phyloP scores from a whole-genome alignment of 2,797 vertebrate genomes.

The Mionectes olivaceus region DNA sequence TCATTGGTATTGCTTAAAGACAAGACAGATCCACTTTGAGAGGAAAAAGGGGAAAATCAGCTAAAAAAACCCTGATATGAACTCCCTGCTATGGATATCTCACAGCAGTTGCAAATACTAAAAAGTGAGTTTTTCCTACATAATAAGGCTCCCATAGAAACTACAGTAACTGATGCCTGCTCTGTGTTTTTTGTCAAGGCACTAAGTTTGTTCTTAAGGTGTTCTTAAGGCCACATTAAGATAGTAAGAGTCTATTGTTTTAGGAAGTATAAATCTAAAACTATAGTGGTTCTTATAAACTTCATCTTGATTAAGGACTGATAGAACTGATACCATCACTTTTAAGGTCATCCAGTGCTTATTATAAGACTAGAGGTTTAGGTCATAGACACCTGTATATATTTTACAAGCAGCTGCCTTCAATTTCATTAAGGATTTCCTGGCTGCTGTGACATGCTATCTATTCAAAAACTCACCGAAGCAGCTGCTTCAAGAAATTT shows the following conservation, averaged over 20 bases:
- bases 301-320: not conserved
- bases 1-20: not conserved
- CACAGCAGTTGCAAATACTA: not conserved
- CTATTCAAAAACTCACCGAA: not conserved
- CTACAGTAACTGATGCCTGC: not conserved
- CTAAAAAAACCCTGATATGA: not conserved
- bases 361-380: not conserved
- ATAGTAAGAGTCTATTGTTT: not conserved
- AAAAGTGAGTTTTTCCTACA: not conserved
- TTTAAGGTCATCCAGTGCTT: not conserved
- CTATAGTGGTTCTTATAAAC: not conserved
- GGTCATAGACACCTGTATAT: rapidly evolving
- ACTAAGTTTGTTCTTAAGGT: not conserved
- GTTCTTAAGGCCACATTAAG: not conserved
- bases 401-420: not conserved
- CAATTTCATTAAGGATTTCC: not conserved
- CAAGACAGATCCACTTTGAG: not conserved
- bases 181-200: not conserved
- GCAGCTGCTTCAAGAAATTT: not conserved
- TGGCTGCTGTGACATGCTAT: not conserved
- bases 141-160: not conserved
- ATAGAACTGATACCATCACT: not conserved
- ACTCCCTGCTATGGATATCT: not conserved
- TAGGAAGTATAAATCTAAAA: not conserved
- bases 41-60: not conserved